A percentile compares a stretch with the other conserved stretches of the same genome.
These are phyloP conservation scores for Perizoma flavofasciatum DNA, from an alignment of 2,888 invertebrate species.

Conservation along the genomic window DNA sequence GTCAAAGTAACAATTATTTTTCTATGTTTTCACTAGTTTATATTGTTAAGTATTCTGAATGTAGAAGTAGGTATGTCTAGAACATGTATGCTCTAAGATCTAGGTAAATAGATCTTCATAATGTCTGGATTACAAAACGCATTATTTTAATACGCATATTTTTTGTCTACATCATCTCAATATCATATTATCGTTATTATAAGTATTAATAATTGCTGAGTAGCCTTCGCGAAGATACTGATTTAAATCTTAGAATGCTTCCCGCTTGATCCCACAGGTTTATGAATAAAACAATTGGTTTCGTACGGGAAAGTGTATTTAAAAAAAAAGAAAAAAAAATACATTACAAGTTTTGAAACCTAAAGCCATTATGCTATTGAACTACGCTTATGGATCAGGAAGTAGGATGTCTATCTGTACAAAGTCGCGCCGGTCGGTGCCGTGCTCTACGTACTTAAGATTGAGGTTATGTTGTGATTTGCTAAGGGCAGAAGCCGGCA, in stretches of 20 bases:
- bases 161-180: too few relatives aligned
- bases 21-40: too few relatives aligned
- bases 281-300: slow-evolving; percentile 74
- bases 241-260: neutral
- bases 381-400: slow-evolving; percentile 48
- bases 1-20: neutral
- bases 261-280: slow-evolving; percentile 41
- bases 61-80: neutral
- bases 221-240: neutral
- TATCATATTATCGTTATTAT: too few relatives aligned
- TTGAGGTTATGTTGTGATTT: slow-evolving; percentile 83
- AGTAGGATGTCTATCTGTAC: slow-evolving; percentile 28
- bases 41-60: too few relatives aligned
- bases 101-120: too few relatives aligned
- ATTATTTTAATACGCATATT: too few relatives aligned
- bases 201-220: too few relatives aligned
- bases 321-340: slow-evolving; percentile 46
- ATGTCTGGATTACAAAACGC: too few relatives aligned
- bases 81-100: neutral
- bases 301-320: slow-evolving; percentile 66
- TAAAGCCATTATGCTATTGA: slow-evolving; percentile 60
- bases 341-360: slow-evolving; percentile 54
- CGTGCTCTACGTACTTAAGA: slow-evolving; percentile 68
- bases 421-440: slow-evolving; percentile 69
- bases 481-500: slow-evolving; percentile 72